A percentile compares a stretch with the other conserved stretches of the same genome.
Evolutionary conservation across 1,140 invertebrate genomes (phyloP).

Genomic region (Drosophila nikananu): DNA sequence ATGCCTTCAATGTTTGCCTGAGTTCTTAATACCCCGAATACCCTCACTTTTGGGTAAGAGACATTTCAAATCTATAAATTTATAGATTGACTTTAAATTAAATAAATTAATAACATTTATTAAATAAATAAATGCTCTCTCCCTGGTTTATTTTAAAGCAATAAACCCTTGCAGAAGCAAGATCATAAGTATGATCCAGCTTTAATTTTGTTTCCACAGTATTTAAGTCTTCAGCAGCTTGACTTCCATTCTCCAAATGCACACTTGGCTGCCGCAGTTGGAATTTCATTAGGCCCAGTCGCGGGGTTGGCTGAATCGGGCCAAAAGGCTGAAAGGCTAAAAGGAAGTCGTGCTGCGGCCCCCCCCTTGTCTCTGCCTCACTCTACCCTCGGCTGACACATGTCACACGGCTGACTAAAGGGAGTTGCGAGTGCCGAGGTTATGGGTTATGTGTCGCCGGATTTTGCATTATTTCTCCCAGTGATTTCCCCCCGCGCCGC

Average conservation of each 20-base stretch:
- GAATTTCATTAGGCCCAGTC: conserved; percentile 54
- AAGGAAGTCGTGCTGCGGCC: conserved; percentile 8
- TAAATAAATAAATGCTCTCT: background rate
- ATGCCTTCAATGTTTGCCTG: conserved; percentile 30
- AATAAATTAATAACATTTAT: background rate
- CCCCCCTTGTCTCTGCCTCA: background rate
- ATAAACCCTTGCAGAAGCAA: too few species aligned
- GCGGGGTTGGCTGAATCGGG: conserved; percentile 2
- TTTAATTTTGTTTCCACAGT: too few species aligned
- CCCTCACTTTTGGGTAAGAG: background rate
- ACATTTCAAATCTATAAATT: background rate
- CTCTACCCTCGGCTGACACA: conserved; percentile 34
- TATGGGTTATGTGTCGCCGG: conserved; percentile 35
- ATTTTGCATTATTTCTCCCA: conserved; percentile 33
- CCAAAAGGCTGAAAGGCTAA: background rate
- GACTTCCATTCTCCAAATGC: background rate
- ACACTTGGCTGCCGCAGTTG: conserved; percentile 38
- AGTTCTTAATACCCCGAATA: background rate
- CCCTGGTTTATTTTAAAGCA: too few species aligned
- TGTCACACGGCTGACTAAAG: conserved; percentile 52
- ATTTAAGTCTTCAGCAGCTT: background rate
- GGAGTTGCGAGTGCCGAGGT: conserved; percentile 25
- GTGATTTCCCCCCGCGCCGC: conserved; percentile 6
- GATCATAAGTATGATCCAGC: conserved; percentile 8
- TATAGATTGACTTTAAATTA: background rate